These are phyloP conservation scores for Sebastes minor DNA, from an alignment of 2,797 vertebrate genomes.

Conservation along the genomic window DNA sequence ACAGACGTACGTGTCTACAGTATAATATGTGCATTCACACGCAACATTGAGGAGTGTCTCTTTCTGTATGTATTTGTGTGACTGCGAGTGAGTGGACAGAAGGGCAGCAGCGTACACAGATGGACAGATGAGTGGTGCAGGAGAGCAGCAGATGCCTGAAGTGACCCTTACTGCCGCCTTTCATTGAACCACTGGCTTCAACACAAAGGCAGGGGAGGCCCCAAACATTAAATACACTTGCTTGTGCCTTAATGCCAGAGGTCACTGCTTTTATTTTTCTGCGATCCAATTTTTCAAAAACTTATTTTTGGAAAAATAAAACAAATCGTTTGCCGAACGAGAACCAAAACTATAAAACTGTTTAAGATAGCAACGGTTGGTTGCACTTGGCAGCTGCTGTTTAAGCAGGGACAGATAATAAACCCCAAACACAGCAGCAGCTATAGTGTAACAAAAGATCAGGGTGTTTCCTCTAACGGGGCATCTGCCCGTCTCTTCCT, in stretches of 20 bases:
- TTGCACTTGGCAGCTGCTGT: conserved; percentile 62
- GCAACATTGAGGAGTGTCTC: background rate
- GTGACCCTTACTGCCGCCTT: conserved; percentile 75
- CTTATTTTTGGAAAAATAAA: background rate
- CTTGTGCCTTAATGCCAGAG: conserved; percentile 72
- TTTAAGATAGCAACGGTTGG: conserved; percentile 19
- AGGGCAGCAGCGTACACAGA: conserved; percentile 78
- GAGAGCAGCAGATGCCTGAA: conserved; percentile 81
- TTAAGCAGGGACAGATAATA: conserved; percentile 49
- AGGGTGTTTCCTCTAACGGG: conserved; percentile 56
- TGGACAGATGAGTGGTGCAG: conserved; percentile 75
- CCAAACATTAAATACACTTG: conserved; percentile 79
- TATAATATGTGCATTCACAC: background rate
- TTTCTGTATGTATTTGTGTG: background rate
- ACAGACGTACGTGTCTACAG: background rate
- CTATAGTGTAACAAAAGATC: conserved; percentile 71
- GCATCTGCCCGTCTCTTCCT: conserved; percentile 76
- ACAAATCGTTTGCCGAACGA: background rate
- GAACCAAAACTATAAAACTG: background rate
- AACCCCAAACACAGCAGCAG: conserved; percentile 51
- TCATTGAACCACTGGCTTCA: conserved; percentile 73
- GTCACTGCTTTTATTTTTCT: conserved; percentile 45
- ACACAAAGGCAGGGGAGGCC: conserved; percentile 75
- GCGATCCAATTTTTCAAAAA: background rate
- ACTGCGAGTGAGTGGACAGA: conserved; percentile 66